phyloP scores from a whole-genome alignment of 92 coral and sea anemone species.

The Phymanthus crucifer region DNA sequence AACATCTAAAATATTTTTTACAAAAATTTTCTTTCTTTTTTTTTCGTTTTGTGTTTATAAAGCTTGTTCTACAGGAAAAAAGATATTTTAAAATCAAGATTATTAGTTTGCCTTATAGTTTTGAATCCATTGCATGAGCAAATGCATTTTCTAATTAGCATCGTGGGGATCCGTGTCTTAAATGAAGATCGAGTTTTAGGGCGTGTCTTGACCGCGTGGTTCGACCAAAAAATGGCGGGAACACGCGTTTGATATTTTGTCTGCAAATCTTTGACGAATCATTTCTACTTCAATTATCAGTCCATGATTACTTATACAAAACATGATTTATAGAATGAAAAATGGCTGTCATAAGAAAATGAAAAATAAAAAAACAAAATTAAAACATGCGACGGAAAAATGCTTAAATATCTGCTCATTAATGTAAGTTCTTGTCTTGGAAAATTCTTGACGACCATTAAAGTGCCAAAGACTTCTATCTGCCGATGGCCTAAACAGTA shows the following conservation, averaged over 20 bases:
- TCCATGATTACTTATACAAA: too few species aligned
- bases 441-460: neutral
- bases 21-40: neutral
- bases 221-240: constrained; percentile 16
- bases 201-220: constrained; percentile 23
- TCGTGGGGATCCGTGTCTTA: too few species aligned
- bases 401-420: too few species aligned
- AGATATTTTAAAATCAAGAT: too few species aligned
- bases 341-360: neutral
- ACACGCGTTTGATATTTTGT: neutral
- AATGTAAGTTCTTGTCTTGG: too few species aligned
- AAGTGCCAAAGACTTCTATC: neutral
- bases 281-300: neutral
- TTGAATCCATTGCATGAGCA: too few species aligned
- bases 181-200: neutral
- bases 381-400: neutral
- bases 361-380: neutral
- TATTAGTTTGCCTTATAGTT: too few species aligned
- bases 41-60: too few species aligned
- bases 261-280: neutral
- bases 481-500: neutral
- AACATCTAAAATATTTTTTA: neutral
- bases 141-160: too few species aligned
- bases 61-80: too few species aligned
- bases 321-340: neutral